phyloP scores from a whole-genome alignment of 2,797 vertebrate genomes.

The Falco peregrinus region DNA sequence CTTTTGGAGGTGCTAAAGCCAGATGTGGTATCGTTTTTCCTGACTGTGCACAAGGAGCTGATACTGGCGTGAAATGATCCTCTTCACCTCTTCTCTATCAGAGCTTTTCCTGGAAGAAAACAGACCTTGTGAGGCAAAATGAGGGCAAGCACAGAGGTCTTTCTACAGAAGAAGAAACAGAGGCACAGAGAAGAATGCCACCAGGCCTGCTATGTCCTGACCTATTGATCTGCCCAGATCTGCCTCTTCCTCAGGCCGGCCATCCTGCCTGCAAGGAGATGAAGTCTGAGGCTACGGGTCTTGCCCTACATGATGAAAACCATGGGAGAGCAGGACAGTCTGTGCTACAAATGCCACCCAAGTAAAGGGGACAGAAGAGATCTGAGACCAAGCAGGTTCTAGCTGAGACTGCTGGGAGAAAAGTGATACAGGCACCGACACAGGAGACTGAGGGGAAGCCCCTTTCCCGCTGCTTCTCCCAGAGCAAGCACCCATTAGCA shows the following conservation, averaged over 20 bases:
- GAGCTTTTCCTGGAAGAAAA: conserved; percentile 77
- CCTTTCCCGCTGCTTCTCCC: neutral
- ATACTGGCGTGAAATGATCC: conserved; percentile 27
- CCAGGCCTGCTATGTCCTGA: neutral
- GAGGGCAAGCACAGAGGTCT: neutral
- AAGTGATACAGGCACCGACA: neutral
- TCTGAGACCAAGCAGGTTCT: neutral
- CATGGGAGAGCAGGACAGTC: neutral
- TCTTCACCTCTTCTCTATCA: conserved; percentile 68
- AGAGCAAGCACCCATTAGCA: neutral
- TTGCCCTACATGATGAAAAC: neutral
- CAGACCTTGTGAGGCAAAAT: neutral
- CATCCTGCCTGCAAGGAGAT: neutral
- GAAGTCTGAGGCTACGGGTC: neutral
- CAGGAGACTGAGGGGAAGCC: neutral
- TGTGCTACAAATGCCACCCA: neutral
- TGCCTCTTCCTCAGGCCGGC: neutral
- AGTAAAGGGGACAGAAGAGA: neutral
- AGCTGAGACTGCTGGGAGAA: neutral
- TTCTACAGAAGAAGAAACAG: neutral
- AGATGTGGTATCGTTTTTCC: conserved; percentile 17
- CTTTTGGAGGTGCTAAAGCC: conserved; percentile 59
- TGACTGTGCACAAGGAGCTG: conserved; percentile 29
- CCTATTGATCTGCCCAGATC: neutral
- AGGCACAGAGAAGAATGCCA: neutral